These are phyloP conservation scores for Deilephila porcellus DNA, from an alignment of 2,888 invertebrate species.

Conservation along the genomic window DNA sequence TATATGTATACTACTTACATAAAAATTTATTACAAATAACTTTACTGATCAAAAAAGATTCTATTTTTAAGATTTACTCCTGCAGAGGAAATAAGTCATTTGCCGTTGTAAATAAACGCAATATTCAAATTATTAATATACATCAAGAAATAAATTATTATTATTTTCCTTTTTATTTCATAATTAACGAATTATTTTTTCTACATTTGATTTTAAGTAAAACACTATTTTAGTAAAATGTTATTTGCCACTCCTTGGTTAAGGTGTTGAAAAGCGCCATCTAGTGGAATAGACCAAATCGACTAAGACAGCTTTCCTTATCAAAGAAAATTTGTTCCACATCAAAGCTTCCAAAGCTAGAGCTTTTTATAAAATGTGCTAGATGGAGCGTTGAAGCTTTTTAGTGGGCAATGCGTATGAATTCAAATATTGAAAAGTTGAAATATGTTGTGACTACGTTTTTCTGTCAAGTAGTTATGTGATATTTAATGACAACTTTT, in stretches of 20 bases:
- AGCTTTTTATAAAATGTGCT: background rate
- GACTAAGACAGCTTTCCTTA: background rate
- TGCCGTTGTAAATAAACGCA: too few species aligned
- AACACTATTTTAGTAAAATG: background rate
- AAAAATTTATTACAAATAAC: background rate
- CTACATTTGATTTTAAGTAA: too few species aligned
- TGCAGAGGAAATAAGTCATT: background rate
- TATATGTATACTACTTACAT: constrained; percentile 35
- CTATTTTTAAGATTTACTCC: background rate
- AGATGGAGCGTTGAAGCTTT: background rate
- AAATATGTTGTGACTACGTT: too few species aligned
- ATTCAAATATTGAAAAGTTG: background rate
- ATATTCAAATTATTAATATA: too few species aligned
- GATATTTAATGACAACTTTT: too few species aligned
- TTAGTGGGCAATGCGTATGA: background rate
- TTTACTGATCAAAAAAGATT: background rate
- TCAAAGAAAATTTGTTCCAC: background rate
- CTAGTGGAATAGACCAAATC: constrained; percentile 6
- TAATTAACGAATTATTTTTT: too few species aligned
- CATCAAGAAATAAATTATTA: too few species aligned
- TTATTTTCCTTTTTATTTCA: too few species aligned
- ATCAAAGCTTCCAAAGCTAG: background rate
- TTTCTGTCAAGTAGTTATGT: too few species aligned
- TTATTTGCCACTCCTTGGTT: background rate
- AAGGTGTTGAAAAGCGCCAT: constrained; percentile 14